These are phyloP conservation scores for Poecilia picta DNA, from an alignment of 2,797 vertebrate genomes.

Conservation along the genomic window DNA sequence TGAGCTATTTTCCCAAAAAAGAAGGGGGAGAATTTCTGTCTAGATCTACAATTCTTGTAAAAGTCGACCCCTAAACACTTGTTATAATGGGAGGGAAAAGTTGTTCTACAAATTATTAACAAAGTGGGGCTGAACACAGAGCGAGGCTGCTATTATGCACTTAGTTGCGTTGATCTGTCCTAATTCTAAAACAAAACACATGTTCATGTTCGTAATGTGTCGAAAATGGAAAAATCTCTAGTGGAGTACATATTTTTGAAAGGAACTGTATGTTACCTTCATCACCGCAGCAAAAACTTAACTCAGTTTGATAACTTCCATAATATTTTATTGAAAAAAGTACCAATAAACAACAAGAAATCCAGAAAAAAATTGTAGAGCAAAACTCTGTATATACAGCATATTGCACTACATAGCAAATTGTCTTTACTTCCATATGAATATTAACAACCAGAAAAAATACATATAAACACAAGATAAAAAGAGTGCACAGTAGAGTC, in stretches of 20 bases:
- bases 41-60: not conserved
- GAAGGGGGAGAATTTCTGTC: not conserved
- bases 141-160: not conserved
- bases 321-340: constrained; percentile 86
- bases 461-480: constrained; percentile 74
- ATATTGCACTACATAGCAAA: constrained; percentile 88
- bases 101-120: not conserved
- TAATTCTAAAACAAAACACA: not conserved
- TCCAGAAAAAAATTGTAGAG: constrained; percentile 82
- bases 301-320: constrained; percentile 71
- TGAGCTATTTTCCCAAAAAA: not conserved
- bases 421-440: constrained; percentile 82
- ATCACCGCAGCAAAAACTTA: constrained; percentile 1
- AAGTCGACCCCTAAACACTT: not conserved
- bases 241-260: not conserved
- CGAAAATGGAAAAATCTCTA: not conserved
- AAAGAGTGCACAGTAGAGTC: constrained; percentile 88
- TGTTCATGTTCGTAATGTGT: not conserved
- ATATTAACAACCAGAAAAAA: constrained; percentile 77
- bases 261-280: not conserved
- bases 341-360: constrained; percentile 85
- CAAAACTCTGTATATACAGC: constrained; percentile 88
- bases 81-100: not conserved
- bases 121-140: not conserved
- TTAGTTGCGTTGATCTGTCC: not conserved